Percentiles rank a stretch among this genome's conserved stretches.
Conservation (phyloP, 2,113 vertebrate genomes). For the Clarias gariepinus region DNA sequence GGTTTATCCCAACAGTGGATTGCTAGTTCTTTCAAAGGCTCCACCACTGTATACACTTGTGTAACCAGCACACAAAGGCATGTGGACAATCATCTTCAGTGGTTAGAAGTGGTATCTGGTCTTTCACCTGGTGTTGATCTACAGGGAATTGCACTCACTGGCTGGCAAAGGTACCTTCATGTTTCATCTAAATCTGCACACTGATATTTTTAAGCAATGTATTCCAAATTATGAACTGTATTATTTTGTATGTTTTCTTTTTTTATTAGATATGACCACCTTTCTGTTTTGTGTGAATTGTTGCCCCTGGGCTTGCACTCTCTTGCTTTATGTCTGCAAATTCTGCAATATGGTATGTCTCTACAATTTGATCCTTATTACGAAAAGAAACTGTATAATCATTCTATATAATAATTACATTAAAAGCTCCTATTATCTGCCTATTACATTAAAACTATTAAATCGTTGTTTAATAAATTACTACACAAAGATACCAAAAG, state of each 20-base stretch:
- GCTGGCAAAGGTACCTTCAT: constrained; percentile 89
- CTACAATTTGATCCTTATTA: constrained; percentile 23
- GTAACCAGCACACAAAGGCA: constrained; percentile 82
- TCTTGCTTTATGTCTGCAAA: constrained; percentile 85
- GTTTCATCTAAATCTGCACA: not conserved
- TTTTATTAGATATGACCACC: constrained; percentile 87
- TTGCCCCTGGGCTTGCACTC: constrained; percentile 88
- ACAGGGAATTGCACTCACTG: constrained; percentile 85
- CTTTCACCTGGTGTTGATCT: constrained; percentile 67
- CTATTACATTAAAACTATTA: too few relatives aligned
- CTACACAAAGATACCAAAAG: not conserved
- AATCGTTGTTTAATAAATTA: not conserved
- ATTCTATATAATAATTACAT: not conserved
- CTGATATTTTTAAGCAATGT: not conserved
- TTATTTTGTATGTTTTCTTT: not conserved
- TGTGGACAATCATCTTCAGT: constrained; percentile 85
- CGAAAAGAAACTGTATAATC: constrained; percentile 10
- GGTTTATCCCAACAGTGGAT: constrained; percentile 86
- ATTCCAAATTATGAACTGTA: not conserved
- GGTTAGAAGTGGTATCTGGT: constrained; percentile 82
- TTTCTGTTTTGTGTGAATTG: constrained; percentile 93
- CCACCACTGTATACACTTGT: constrained; percentile 80
- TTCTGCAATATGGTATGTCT: constrained; percentile 76
- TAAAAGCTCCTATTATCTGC: not conserved
- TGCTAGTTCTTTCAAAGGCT: constrained; percentile 95